Evolutionary conservation across 2,113 vertebrate genomes (phyloP).

Genomic region (Colossoma macropomum): DNA sequence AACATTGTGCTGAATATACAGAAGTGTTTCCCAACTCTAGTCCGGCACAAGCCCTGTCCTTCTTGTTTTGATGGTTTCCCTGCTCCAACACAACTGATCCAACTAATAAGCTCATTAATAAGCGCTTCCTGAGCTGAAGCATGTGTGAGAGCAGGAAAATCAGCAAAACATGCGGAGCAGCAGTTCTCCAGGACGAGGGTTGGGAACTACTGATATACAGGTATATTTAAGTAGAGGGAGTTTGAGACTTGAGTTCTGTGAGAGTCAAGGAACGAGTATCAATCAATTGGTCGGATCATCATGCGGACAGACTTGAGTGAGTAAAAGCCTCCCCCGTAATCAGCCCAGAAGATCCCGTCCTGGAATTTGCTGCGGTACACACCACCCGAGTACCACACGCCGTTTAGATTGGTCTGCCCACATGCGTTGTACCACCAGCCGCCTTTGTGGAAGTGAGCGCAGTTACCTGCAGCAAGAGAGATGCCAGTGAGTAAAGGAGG

Average conservation of each 20-base stretch:
- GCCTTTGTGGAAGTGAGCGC: conserved; percentile 97
- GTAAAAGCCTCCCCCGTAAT: conserved; percentile 96
- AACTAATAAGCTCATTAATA: background rate
- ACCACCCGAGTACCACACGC: conserved; percentile 96
- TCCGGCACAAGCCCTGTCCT: background rate
- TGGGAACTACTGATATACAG: conserved; percentile 7
- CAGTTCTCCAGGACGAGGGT: background rate
- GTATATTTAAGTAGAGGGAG: conserved; percentile 36
- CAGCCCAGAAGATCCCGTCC: conserved; percentile 97
- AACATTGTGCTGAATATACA: conserved; percentile 30
- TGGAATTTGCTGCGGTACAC: conserved; percentile 98
- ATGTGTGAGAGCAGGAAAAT: background rate
- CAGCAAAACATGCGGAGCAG: background rate
- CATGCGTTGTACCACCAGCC: conserved; percentile 99
- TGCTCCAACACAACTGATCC: background rate
- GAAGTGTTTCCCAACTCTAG: background rate
- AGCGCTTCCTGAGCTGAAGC: background rate
- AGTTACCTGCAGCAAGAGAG: conserved; percentile 85
- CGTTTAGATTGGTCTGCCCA: conserved; percentile 96
- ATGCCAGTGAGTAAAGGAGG: background rate
- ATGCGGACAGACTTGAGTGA: conserved; percentile 92
- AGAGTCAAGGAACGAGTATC: conserved; percentile 3
- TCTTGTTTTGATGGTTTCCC: background rate
- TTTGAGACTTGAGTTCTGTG: conserved; percentile 3
- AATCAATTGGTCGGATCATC: conserved; percentile 97